A percentile compares a stretch with the other conserved stretches of the same genome.
These are phyloP conservation scores for Chrysoperla carnea DNA, from an alignment of 1,140 invertebrate species.

Conservation along the genomic window DNA sequence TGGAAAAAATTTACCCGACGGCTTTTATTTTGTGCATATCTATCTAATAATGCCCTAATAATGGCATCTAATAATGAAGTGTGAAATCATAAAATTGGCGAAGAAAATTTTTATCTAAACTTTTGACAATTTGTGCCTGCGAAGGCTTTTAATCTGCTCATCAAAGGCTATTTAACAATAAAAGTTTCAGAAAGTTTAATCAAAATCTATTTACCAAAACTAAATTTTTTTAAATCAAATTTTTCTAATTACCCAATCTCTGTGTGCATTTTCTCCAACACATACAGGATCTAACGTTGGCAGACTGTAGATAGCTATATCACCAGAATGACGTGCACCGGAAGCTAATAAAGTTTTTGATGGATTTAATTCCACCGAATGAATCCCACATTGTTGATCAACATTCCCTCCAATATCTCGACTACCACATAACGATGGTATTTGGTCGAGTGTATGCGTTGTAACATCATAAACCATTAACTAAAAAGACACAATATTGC, in stretches of 20 bases:
- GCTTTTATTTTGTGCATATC: too few species aligned
- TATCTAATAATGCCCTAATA: too few species aligned
- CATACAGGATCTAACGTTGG: slow-evolving; percentile 88
- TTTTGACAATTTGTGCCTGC: too few species aligned
- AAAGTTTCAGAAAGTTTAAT: too few species aligned
- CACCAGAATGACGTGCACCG: slow-evolving; percentile 78
- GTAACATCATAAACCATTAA: slow-evolving; percentile 70
- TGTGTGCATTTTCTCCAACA: slow-evolving; percentile 82
- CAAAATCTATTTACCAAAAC: too few species aligned
- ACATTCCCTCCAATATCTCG: slow-evolving; percentile 32
- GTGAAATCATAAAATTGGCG: too few species aligned
- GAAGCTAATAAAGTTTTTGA: slow-evolving; percentile 80
- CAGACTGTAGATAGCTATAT: slow-evolving; percentile 82
- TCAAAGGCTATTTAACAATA: too few species aligned
- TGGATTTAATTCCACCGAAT: slow-evolving; percentile 89
- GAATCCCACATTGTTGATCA: slow-evolving; percentile 73
- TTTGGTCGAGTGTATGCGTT: slow-evolving; percentile 61
- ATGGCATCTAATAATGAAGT: too few species aligned
- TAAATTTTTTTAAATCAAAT: too few species aligned
- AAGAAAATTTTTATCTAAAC: too few species aligned
- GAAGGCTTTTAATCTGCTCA: too few species aligned
- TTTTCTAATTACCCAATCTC: slow-evolving; percentile 72
- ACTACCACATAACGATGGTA: slow-evolving; percentile 59
- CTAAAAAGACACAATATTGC: slow-evolving; percentile 21
- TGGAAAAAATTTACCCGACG: too few species aligned